Evolutionary conservation across 2,888 invertebrate species (phyloP).

Genomic region (Boloria selene): DNA sequence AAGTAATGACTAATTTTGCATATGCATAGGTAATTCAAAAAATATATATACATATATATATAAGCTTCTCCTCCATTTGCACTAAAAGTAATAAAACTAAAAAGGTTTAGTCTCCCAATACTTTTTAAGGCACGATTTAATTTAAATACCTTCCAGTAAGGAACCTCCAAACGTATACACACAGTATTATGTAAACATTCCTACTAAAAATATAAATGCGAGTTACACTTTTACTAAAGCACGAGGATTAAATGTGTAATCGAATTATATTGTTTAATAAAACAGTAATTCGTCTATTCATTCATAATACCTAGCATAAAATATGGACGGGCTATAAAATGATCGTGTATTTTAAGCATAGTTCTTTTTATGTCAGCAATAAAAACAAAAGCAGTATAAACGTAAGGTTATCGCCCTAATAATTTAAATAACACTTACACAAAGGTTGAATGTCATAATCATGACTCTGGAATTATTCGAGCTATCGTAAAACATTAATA

Average conservation of each 20-base stretch:
- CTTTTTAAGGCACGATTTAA: too few species aligned
- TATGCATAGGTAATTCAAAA: too few species aligned
- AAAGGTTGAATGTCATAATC: conserved; percentile 6
- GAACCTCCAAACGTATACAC: too few species aligned
- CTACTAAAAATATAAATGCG: too few species aligned
- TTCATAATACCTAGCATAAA: neutral
- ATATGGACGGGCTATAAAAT: neutral
- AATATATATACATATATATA: too few species aligned
- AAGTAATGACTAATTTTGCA: too few species aligned
- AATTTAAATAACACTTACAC: conserved; percentile 9
- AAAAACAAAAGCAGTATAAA: conserved; percentile 15
- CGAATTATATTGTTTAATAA: neutral
- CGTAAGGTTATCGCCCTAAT: conserved; percentile 10
- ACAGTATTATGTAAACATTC: too few species aligned
- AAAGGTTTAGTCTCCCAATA: too few species aligned
- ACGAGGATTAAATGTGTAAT: neutral
- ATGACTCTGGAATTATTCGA: conserved; percentile 10
- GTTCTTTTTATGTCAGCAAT: conserved; percentile 4
- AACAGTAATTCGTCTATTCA: neutral
- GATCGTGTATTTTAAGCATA: neutral
- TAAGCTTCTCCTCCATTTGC: too few species aligned
- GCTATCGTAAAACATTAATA: conserved; percentile 15
- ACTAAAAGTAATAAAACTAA: too few species aligned
- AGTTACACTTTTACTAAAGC: too few species aligned
- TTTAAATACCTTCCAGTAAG: too few species aligned